Base-by-base conservation (phyloP, 92 coral and sea anemone genomes). In the Palythoa caribaeorum region DNA sequence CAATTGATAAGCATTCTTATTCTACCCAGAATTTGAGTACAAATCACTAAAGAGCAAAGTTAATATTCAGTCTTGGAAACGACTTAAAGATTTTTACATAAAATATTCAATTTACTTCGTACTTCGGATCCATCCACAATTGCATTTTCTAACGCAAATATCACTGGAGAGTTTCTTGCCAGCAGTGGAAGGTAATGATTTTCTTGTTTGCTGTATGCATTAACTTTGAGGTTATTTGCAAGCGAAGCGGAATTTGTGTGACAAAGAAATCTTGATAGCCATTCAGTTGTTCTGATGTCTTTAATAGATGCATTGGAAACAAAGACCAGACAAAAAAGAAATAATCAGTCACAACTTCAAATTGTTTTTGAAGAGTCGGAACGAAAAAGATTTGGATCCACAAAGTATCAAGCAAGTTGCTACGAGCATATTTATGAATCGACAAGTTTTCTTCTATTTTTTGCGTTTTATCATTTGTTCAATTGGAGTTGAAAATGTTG, bases 251-350 rank as follows among this genome's bases (percentile, higher is more conserved):
- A 78, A 55, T 35, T n/a, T 63, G 54, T 52, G 15, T 52, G 15
- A 7, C 38, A 16, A 78, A 57, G 21, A 55, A 55, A 37, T 21
- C 2, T 54, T 13, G 83, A 55, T 55, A 78, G 55, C 37, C 35
- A 57, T 78, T 78, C 50, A 6, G 44, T 78, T 8, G 54, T 57
- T 54, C 83, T 55, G 21, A 78, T 54, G 83, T 78, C 83, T 52
- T 78, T 63, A 39, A 78, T 9, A 63, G 37, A 20, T 36, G 51
- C 20, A 1, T 9, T 78, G 51, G 35, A 40, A 37, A 78, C 83
- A 9, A 8, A 37, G 55, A 36, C 37, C 0, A 16, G 55, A 20
- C 69, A 2, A 47, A 78, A 57, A 57, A 55, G 83, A 48, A 78
- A 60, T 28, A 28, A 28, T 28, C 44, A 57, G 2, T 36, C 13